Percentiles rank a stretch among this genome's conserved stretches.
These are phyloP conservation scores for Erythrocebus patas DNA, from an alignment of 2,113 vertebrate genomes.

Conservation along the genomic window DNA sequence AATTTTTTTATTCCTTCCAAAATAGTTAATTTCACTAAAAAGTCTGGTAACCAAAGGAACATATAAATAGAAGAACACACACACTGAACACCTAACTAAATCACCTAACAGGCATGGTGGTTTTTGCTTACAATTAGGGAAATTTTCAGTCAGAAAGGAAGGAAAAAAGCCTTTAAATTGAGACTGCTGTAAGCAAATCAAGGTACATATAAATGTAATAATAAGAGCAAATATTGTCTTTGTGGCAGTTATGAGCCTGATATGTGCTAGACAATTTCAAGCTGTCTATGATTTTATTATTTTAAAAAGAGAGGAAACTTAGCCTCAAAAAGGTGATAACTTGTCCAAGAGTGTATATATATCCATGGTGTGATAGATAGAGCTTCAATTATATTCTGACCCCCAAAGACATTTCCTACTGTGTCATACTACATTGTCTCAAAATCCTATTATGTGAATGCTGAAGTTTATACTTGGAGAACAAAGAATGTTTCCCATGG, in stretches of 20 bases:
- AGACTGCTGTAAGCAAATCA: neutral
- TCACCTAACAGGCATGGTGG: neutral
- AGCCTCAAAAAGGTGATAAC: neutral
- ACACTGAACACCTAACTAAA: neutral
- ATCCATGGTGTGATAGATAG: neutral
- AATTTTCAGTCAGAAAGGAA: neutral
- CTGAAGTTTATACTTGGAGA: neutral
- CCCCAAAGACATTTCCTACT: neutral
- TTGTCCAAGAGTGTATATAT: neutral
- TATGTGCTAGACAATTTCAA: neutral
- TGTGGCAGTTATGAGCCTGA: neutral
- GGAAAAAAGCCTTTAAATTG: neutral
- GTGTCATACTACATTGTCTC: neutral
- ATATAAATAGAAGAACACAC: neutral
- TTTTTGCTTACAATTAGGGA: neutral
- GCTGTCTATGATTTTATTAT: neutral
- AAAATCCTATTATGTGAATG: neutral
- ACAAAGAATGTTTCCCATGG: neutral
- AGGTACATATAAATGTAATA: neutral
- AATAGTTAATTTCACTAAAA: neutral
- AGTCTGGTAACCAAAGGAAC: neutral
- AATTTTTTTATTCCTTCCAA: neutral
- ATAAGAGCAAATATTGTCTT: neutral
- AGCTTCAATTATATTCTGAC: neutral
- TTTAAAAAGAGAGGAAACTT: neutral